A percentile compares a stretch with the other conserved stretches of the same genome.
Conservation (phyloP, 2,113 vertebrate genomes). For the Pyrgilauda ruficollis region DNA sequence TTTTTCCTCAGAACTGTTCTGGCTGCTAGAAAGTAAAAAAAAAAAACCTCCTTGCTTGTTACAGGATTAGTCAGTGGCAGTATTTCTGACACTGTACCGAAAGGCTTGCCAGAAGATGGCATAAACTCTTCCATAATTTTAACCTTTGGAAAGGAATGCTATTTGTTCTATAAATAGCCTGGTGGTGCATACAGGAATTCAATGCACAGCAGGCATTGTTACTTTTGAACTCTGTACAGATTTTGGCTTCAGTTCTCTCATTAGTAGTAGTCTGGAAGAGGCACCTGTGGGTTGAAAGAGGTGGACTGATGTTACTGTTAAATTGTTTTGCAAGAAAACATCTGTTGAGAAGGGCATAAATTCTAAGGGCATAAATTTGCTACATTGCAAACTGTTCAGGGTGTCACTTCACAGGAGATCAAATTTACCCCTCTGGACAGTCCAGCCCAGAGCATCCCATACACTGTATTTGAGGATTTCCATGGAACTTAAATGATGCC, state of each 20-base stretch:
- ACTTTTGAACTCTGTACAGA: not conserved
- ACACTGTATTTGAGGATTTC: not conserved
- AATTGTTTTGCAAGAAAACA: not conserved
- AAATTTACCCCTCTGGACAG: not conserved
- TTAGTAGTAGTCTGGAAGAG: not conserved
- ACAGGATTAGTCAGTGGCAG: slow-evolving; percentile 7
- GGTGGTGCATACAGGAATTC: not conserved
- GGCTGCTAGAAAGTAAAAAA: not conserved
- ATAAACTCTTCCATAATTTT: slow-evolving; percentile 51
- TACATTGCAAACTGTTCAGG: not conserved
- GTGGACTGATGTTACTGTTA: not conserved
- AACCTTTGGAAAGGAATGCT: slow-evolving; percentile 36
- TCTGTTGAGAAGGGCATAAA: not conserved
- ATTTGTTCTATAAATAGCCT: slow-evolving; percentile 20
- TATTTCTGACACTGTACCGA: not conserved
- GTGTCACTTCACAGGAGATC: not conserved
- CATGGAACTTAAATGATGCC: not conserved
- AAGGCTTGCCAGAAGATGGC: slow-evolving; percentile 29
- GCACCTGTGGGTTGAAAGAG: not conserved
- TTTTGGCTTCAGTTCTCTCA: not conserved
- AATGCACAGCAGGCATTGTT: slow-evolving; percentile 12
- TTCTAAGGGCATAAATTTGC: not conserved
- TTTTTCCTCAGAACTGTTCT: not conserved
- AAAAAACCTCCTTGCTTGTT: not conserved
- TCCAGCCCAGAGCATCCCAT: not conserved